Percentiles rank a stretch among this genome's conserved stretches.
Evolutionary conservation across 2,888 invertebrate species (phyloP).

Genomic region (Pachliopta kotzebuea): DNA sequence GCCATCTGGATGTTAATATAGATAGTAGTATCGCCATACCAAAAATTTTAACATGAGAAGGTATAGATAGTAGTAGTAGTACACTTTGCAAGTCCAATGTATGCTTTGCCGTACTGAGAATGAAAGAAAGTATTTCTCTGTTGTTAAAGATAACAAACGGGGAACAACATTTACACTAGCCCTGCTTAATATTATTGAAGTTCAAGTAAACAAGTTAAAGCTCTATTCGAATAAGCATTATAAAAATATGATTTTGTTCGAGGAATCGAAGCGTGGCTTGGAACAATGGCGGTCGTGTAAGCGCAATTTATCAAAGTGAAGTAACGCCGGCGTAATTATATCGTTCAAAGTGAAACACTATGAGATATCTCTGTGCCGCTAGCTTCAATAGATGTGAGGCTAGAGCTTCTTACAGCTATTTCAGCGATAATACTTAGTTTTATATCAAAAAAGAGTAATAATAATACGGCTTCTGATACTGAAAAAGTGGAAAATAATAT

Average conservation of each 20-base stretch:
- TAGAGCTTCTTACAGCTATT: not conserved
- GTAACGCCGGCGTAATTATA: slow-evolving; percentile 24
- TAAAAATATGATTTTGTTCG: slow-evolving; percentile 4
- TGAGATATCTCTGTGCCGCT: slow-evolving; percentile 24
- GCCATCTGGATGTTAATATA: no score
- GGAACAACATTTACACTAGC: no score
- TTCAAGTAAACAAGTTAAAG: not conserved
- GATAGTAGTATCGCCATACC: no score
- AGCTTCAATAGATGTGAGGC: slow-evolving; percentile 35
- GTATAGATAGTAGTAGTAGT: no score
- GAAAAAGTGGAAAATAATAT: no score
- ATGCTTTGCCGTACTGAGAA: no score
- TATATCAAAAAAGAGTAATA: no score
- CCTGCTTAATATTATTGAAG: not conserved
- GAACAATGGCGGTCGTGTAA: slow-evolving; percentile 9
- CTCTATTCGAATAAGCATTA: not conserved
- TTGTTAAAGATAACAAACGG: no score
- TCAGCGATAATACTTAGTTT: not conserved
- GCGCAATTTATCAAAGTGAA: slow-evolving; percentile 24
- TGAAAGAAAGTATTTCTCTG: no score
- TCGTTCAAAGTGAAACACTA: slow-evolving; percentile 24
- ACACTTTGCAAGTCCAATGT: no score
- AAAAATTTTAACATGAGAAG: no score
- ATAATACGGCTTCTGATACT: no score
- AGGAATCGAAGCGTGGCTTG: slow-evolving; percentile 11